A percentile compares a stretch with the other conserved stretches of the same genome.
phyloP scores from a whole-genome alignment of 2,797 vertebrate species.

The Bradypus variegatus region DNA sequence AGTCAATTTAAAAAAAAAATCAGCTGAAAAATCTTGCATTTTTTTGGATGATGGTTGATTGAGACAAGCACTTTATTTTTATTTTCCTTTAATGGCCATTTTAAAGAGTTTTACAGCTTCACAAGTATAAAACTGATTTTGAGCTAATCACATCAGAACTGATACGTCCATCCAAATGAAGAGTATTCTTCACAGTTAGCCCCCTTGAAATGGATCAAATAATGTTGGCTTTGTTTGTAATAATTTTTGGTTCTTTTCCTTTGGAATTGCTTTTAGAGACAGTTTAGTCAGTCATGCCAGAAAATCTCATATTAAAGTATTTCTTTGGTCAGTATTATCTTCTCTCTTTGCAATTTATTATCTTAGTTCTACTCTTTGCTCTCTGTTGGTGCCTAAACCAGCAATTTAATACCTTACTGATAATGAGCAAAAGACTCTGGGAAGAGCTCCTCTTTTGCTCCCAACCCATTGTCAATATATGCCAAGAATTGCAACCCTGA shows the following conservation, averaged over 20 bases:
- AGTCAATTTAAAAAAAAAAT: neutral
- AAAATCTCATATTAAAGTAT: slow-evolving; percentile 31
- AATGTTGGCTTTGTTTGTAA: neutral
- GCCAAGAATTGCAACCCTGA: neutral
- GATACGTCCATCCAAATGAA: neutral
- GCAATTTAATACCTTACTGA: neutral
- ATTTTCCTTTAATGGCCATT: neutral
- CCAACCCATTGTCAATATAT: neutral
- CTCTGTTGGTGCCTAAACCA: neutral
- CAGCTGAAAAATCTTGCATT: slow-evolving; percentile 4
- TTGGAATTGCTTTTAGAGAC: slow-evolving; percentile 29
- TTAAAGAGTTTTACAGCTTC: slow-evolving; percentile 1
- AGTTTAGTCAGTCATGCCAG: neutral
- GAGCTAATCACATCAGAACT: neutral
- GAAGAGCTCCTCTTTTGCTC: neutral
- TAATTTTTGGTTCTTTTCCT: slow-evolving; percentile 22
- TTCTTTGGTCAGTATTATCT: neutral
- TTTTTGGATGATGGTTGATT: neutral
- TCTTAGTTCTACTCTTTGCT: neutral
- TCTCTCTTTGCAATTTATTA: neutral
- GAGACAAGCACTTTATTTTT: slow-evolving; percentile 5
- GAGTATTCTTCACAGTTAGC: slow-evolving; percentile 1
- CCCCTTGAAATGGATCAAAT: neutral
- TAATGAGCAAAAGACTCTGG: neutral
- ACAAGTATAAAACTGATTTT: slow-evolving; percentile 26